phyloP scores from a whole-genome alignment of 2,797 vertebrate species.

The Epinephelus malabaricus region DNA sequence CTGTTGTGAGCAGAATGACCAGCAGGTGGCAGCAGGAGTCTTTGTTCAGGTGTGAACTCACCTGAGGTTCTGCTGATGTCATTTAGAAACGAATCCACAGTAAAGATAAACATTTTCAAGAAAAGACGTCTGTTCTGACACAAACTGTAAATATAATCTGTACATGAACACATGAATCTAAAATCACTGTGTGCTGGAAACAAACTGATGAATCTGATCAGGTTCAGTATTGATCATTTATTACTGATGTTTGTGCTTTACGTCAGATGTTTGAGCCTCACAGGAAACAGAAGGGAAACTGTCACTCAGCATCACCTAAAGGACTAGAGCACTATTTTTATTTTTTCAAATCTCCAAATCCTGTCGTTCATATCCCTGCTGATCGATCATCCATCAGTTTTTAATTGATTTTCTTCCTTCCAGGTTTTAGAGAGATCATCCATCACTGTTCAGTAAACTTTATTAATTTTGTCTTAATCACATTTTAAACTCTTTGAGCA shows the following conservation, averaged over 20 bases:
- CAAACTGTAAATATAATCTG: slow-evolving; percentile 15
- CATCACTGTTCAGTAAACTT: not conserved
- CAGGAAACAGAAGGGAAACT: slow-evolving; percentile 37
- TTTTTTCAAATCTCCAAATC: no score
- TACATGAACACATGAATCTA: not conserved
- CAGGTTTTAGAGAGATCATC: no score
- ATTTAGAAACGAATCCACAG: no score
- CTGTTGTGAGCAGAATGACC: no score
- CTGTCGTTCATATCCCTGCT: no score
- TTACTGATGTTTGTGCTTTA: not conserved
- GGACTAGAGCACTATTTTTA: no score
- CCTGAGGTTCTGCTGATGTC: not conserved
- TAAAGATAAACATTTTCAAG: no score
- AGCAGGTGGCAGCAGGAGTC: not conserved
- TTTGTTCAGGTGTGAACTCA: not conserved
- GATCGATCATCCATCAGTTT: not conserved
- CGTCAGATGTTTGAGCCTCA: not conserved
- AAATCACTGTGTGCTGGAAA: slow-evolving; percentile 27
- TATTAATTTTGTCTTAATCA: not conserved
- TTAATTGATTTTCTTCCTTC: not conserved
- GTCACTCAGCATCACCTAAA: no score
- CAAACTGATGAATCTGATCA: not conserved
- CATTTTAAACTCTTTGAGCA: no score
- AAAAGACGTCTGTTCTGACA: no score
- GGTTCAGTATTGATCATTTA: not conserved